These are phyloP conservation scores for Melikaiella ostensackeni DNA, from an alignment of 2,888 invertebrate species.

Conservation along the genomic window DNA sequence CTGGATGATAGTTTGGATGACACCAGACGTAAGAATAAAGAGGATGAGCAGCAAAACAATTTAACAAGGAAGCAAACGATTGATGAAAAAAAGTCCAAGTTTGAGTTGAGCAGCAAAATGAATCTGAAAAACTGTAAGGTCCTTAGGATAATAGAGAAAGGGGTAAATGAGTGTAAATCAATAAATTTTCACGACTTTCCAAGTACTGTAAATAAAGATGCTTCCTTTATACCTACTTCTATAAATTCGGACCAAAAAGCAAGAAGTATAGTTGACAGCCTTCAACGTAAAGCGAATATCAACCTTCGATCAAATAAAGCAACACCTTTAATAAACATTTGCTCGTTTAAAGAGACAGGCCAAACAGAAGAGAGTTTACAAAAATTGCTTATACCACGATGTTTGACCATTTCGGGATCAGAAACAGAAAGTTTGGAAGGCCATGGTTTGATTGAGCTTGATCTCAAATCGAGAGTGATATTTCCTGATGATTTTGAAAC, in stretches of 20 bases:
- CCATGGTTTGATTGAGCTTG: conserved; percentile 57
- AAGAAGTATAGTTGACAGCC: not conserved
- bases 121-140: not conserved
- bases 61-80: conserved; percentile 45
- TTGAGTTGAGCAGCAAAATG: not conserved
- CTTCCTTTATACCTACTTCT: not conserved
- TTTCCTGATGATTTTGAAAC: conserved; percentile 51
- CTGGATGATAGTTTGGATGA: conserved; percentile 61
- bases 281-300: not conserved
- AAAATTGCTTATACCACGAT: conserved; percentile 32
- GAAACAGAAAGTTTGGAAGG: conserved; percentile 50
- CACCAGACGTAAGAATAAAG: conserved; percentile 54
- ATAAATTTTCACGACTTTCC: not conserved
- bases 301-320: not conserved
- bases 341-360: conserved; percentile 44
- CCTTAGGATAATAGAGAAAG: not conserved
- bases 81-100: not conserved
- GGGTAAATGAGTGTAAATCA: not conserved
- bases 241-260: not conserved
- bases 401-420: conserved; percentile 48
- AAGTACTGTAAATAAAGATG: no score
- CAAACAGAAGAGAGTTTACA: conserved; percentile 44
- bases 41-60: conserved; percentile 42
- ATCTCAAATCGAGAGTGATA: conserved; percentile 59
- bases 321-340: not conserved